A percentile compares a stretch with the other conserved stretches of the same genome.
phyloP scores from a whole-genome alignment of 2,888 invertebrate species.

The Rhogogaster chlorosoma region DNA sequence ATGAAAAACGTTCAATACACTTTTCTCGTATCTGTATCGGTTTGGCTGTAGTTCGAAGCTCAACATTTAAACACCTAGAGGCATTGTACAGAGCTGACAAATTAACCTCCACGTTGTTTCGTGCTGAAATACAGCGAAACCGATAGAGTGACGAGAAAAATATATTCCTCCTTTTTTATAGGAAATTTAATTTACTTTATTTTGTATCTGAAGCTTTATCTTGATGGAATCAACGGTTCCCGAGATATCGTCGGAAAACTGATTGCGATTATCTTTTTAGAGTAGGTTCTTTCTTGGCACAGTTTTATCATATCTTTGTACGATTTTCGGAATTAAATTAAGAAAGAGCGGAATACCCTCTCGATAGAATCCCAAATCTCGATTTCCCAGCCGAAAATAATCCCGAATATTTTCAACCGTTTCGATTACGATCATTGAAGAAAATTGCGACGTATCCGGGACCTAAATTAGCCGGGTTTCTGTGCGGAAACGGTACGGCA shows the following conservation, averaged over 20 bases:
- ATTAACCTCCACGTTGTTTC: neutral
- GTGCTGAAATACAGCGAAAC: neutral
- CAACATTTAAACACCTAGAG: neutral
- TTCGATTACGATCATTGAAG: constrained; percentile 4
- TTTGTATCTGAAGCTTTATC: neutral
- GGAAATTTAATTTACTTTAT: neutral
- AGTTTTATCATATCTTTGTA: neutral
- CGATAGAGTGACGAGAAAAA: neutral
- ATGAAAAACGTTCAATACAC: neutral
- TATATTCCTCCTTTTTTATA: neutral
- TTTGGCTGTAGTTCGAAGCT: neutral
- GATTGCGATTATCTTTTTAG: neutral
- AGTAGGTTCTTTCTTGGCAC: no score
- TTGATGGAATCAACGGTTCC: neutral
- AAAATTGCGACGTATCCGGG: neutral
- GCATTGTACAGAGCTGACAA: no score
- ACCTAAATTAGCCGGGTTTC: constrained; percentile 11
- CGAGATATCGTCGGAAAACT: neutral
- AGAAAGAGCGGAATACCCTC: neutral
- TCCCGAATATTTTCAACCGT: neutral
- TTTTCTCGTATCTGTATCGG: neutral
- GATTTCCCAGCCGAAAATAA: neutral
- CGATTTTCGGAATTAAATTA: neutral
- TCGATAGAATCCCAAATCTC: neutral
- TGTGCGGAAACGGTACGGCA: constrained; percentile 21